A percentile compares a stretch with the other conserved stretches of the same genome.
phyloP scores from a whole-genome alignment of 2,888 invertebrate species.

The Agriotes lineatus region DNA sequence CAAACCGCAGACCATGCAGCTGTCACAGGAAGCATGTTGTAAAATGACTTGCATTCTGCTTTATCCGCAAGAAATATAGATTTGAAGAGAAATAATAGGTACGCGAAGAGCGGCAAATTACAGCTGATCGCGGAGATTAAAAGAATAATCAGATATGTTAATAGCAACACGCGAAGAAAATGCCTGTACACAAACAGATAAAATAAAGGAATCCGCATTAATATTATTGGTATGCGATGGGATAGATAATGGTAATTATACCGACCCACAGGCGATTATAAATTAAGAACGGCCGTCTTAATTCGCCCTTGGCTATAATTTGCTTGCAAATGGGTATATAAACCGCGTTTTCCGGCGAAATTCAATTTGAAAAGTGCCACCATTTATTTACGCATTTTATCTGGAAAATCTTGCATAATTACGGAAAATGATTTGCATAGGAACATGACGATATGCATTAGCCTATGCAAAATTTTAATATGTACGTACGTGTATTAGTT shows the following conservation, averaged over 20 bases:
- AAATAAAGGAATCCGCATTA: conserved; percentile 2
- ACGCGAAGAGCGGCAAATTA: background rate
- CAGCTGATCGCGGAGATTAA: background rate
- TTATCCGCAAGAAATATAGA: background rate
- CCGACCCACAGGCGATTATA: conserved; percentile 6
- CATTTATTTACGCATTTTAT: conserved; percentile 4
- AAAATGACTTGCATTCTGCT: background rate
- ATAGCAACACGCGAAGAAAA: conserved; percentile 14
- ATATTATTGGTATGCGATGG: conserved; percentile 21
- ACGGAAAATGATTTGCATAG: conserved; percentile 4
- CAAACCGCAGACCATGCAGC: conserved; percentile 4
- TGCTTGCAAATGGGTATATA: conserved; percentile 15
- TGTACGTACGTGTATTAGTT: too few species aligned
- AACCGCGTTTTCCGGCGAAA: conserved; percentile 19
- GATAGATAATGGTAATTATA: conserved; percentile 20
- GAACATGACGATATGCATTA: background rate
- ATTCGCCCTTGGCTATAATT: conserved; percentile 4
- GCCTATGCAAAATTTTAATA: background rate
- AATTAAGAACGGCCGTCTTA: conserved; percentile 17
- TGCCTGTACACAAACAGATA: background rate
- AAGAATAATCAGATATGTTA: conserved; percentile 10
- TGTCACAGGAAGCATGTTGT: conserved; percentile 6
- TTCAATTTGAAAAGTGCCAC: background rate
- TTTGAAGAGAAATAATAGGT: background rate
- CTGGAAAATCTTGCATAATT: conserved; percentile 16